Conservation (phyloP, 2,888 invertebrate genomes). For the Heteropelma amictum region DNA sequence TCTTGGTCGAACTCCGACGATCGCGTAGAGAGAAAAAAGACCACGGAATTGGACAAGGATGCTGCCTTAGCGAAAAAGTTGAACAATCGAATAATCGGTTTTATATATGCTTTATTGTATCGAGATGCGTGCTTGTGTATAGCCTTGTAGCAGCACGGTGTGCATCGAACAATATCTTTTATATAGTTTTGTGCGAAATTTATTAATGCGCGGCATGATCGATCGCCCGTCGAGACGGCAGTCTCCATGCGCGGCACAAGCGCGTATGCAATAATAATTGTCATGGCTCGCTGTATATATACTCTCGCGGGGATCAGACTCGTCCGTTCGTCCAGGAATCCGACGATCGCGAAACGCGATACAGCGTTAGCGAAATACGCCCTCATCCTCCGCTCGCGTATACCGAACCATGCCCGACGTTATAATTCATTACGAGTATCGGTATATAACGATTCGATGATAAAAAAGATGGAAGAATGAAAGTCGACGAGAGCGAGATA, state of each 20-base stretch:
- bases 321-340: constrained; percentile 13
- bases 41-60: too few relatives aligned
- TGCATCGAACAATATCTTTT: not conserved
- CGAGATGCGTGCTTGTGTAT: constrained; percentile 1
- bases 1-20: too few relatives aligned
- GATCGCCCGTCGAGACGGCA: constrained; percentile 45
- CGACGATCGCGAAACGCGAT: constrained; percentile 33
- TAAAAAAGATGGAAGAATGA: too few relatives aligned
- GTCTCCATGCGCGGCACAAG: constrained; percentile 1
- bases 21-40: too few relatives aligned
- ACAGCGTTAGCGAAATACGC: not conserved
- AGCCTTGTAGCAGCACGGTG: not conserved
- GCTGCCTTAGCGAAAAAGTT: too few relatives aligned
- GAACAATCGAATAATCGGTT: too few relatives aligned
- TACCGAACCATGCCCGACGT: constrained; percentile 58
- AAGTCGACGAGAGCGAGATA: too few relatives aligned
- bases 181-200: constrained; percentile 47
- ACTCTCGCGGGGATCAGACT: constrained; percentile 47
- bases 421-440: constrained; percentile 68
- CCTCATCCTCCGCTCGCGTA: not conserved
- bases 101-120: too few relatives aligned
- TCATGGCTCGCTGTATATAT: too few relatives aligned
- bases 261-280: constrained; percentile 7
- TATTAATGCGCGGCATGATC: constrained; percentile 53
- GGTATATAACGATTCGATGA: constrained; percentile 4